phyloP scores from a whole-genome alignment of 2,888 invertebrate genomes.

The Athrips mouffetella region DNA sequence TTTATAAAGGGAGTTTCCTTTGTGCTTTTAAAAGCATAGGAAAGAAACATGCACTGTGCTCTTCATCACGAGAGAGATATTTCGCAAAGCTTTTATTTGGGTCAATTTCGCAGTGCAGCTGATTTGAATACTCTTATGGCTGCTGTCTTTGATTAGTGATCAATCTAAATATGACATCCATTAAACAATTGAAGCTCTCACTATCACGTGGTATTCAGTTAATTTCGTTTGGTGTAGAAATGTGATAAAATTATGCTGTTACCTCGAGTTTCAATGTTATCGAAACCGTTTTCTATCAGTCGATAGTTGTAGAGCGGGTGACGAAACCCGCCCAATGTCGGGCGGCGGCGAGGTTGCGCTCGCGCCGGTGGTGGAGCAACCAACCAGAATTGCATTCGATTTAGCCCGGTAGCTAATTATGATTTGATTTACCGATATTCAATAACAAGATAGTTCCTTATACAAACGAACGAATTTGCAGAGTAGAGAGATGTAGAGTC shows the following conservation, averaged over 20 bases:
- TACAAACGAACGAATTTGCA: not conserved
- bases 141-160: not conserved
- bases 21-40: not conserved
- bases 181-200: not conserved
- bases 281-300: conserved; percentile 48
- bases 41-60: no score
- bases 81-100: conserved; percentile 6
- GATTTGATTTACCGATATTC: conserved; percentile 26
- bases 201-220: not conserved
- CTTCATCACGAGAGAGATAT: not conserved
- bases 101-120: not conserved
- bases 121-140: not conserved
- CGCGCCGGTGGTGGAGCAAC: conserved; percentile 37
- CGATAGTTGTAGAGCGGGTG: conserved; percentile 30
- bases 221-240: not conserved
- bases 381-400: conserved; percentile 33
- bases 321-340: conserved; percentile 48
- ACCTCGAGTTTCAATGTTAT: conserved; percentile 40
- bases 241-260: conserved; percentile 3
- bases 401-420: conserved; percentile 21
- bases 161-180: not conserved
- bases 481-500: not conserved
- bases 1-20: not conserved
- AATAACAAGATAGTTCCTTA: conserved; percentile 5
- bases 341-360: conserved; percentile 40